Conservation (phyloP, 2,797 vertebrate species). For the Gobionotothen gibberifrons region DNA sequence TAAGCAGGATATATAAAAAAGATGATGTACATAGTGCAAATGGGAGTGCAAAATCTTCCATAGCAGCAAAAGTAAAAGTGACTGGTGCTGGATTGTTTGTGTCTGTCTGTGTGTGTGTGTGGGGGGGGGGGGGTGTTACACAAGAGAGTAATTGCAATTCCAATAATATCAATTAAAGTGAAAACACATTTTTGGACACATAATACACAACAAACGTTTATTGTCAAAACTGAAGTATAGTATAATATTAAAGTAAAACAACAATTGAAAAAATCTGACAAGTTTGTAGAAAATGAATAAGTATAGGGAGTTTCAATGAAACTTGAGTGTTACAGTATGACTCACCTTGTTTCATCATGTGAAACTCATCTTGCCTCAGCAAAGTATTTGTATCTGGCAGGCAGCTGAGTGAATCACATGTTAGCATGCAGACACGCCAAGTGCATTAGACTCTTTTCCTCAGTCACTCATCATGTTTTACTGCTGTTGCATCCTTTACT, state of each 20-base stretch:
- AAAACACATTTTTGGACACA: neutral
- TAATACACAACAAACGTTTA: neutral
- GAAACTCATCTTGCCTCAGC: slow-evolving; percentile 13
- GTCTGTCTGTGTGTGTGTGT: too few species aligned
- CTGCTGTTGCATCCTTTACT: slow-evolving; percentile 43
- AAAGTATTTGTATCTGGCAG: slow-evolving; percentile 49
- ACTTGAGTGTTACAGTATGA: neutral
- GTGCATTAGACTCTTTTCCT: slow-evolving; percentile 22
- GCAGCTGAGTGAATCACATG: slow-evolving; percentile 44
- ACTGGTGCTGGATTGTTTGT: too few species aligned
- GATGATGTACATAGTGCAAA: too few species aligned
- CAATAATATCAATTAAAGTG: neutral
- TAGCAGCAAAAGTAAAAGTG: too few species aligned
- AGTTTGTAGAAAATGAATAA: neutral
- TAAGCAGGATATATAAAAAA: too few species aligned
- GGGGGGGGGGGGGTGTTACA: too few species aligned
- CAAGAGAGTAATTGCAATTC: neutral
- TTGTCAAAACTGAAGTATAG: neutral
- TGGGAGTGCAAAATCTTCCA: too few species aligned
- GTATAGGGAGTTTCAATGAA: neutral
- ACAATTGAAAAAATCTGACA: neutral
- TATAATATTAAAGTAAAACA: neutral
- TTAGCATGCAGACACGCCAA: slow-evolving; percentile 21
- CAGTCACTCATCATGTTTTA: slow-evolving; percentile 38
- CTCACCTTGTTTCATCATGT: slow-evolving; percentile 12